Base-by-base conservation (phyloP, 2,113 vertebrate species). In the Saccopteryx bilineata region DNA sequence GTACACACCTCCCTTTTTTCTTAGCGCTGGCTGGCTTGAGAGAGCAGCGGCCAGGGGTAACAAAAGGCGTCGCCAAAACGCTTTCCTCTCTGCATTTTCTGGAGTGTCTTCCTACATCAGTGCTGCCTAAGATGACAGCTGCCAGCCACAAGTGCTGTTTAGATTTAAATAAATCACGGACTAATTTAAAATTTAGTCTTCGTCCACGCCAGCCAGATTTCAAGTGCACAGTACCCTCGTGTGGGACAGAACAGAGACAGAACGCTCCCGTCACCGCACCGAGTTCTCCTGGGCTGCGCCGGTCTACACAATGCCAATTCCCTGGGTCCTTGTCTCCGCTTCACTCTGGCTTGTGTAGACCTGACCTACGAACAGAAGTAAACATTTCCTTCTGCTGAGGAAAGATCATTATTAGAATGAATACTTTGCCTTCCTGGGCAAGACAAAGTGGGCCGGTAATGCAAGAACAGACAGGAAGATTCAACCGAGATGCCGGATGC, bases 301-400 rank as follows among this genome's bases (percentile, higher is more conserved):
- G 28, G 18, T 18, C 82, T 17, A 7, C 6, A 3, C 19, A 0
- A 2, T 0, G 24, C 61, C 33, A 4, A 0, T 12, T 61, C n/a
- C 65, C 83, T 2, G 0, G 21, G 9, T 1, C 31, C 39, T 0
- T 8, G 10, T 26, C 26, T 28, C 23, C 48, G 8, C 3, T 31
- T 52, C 78, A 8, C 23, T 12, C 58, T 9, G 11, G 39, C 75
- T 23, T 5, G 19, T 13, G 33, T 5, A 28, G 79, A 24, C 68
- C 74, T 56, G 61, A 33, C 58, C 72, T 12, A 1, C 0, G 5
- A 28, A 26, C 33, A 60, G 69, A 75, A 72, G 52, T 11, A 48
- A 60, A 15, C 56, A 0, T 61, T 7, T 46, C 50, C 68, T 68
- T 31, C 26, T 54, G 63, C 12, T 5, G 92, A 83, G 56, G 58